phyloP scores from a whole-genome alignment of 2,888 invertebrate species.

The Pseudococcus viburni region DNA sequence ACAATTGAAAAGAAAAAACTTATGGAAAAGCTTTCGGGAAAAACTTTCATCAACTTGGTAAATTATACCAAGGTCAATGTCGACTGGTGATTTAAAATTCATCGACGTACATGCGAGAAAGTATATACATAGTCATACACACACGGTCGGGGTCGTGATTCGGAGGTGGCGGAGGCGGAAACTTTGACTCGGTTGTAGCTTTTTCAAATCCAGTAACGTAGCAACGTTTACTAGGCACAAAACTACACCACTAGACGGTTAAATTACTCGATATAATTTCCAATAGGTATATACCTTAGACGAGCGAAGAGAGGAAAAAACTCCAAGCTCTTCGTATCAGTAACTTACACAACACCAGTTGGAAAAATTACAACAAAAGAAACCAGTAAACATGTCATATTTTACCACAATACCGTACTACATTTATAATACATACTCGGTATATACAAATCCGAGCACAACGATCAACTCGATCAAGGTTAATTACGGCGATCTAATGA shows the following conservation, averaged over 20 bases:
- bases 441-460: conserved; percentile 30
- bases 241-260: neutral
- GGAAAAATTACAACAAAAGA: conserved; percentile 26
- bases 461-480: conserved; percentile 60
- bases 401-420: conserved; percentile 8
- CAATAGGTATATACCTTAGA: neutral
- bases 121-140: neutral
- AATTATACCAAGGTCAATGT: conserved; percentile 31
- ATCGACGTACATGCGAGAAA: conserved; percentile 13
- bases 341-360: too few relatives aligned
- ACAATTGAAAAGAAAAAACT: neutral
- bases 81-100: conserved; percentile 28
- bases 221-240: conserved; percentile 4
- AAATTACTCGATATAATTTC: conserved; percentile 13
- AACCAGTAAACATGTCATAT: conserved; percentile 37
- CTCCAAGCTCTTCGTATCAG: neutral
- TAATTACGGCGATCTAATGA: conserved; percentile 56
- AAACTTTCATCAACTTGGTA: conserved; percentile 1
- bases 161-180: neutral
- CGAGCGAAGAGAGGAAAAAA: neutral
- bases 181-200: neutral
- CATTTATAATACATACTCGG: neutral
- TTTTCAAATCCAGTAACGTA: conserved; percentile 18
- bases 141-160: neutral
- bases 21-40: conserved; percentile 20